phyloP scores from a whole-genome alignment of 2,888 invertebrate species.

The Mesorhabditis sp. region DNA sequence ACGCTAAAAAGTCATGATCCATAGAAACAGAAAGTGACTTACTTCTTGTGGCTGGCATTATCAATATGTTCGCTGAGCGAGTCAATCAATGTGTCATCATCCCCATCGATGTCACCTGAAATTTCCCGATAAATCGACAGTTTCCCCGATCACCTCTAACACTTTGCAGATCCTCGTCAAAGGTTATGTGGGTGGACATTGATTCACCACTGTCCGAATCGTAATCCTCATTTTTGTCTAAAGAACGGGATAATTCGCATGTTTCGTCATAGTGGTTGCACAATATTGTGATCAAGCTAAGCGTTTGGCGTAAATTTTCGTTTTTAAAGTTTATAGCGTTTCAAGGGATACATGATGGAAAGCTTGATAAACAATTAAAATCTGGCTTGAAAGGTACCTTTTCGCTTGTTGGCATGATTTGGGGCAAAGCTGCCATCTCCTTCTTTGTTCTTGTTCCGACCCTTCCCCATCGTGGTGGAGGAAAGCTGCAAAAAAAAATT shows the following conservation, averaged over 20 bases:
- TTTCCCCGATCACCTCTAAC: conserved; percentile 21
- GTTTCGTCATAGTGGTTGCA: too few species aligned
- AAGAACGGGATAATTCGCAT: not conserved
- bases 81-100: conserved; percentile 33
- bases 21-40: conserved; percentile 10
- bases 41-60: conserved; percentile 79
- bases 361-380: not conserved
- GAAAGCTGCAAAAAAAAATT: not conserved
- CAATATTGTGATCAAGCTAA: too few species aligned
- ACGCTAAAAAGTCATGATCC: conserved; percentile 61
- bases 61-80: conserved; percentile 78
- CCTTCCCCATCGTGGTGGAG: conserved; percentile 30
- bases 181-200: conserved; percentile 28
- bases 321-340: too few species aligned
- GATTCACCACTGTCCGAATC: conserved; percentile 26
- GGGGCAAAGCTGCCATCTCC: conserved; percentile 18
- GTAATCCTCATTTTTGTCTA: conserved; percentile 18
- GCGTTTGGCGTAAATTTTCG: too few species aligned
- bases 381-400: not conserved
- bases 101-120: conserved; percentile 31
- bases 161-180: conserved; percentile 35
- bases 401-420: not conserved
- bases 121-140: not conserved
- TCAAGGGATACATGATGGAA: not conserved
- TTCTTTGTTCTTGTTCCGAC: conserved; percentile 36